These are phyloP conservation scores for Theonella swinhoei DNA, from an alignment of 37 sponge, comb jelly and placozoan species.

Conservation along the genomic window DNA sequence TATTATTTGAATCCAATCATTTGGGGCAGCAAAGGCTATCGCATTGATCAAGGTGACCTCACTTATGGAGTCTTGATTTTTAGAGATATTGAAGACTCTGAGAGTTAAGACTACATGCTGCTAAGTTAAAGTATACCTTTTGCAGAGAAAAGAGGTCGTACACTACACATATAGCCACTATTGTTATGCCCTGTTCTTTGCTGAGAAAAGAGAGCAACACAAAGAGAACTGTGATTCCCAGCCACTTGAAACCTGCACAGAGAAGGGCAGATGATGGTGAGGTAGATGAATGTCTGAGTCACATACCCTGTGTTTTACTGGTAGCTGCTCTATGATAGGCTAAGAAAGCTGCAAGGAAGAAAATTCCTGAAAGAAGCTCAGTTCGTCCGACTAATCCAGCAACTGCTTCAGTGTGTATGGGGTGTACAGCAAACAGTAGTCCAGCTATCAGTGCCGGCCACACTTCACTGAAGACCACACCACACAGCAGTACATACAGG, in stretches of 20 bases:
- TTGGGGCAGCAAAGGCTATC: too few species aligned
- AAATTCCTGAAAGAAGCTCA: slow-evolving; percentile 83
- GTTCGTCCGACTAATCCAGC: slow-evolving; percentile 95
- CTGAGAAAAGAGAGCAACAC: slow-evolving; percentile 68
- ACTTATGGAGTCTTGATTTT: neutral
- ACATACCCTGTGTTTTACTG: neutral
- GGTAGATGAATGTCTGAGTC: too few species aligned
- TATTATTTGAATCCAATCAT: too few species aligned
- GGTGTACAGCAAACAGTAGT: slow-evolving; percentile 56
- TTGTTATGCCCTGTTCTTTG: slow-evolving; percentile 91
- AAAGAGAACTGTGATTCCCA: slow-evolving; percentile 33
- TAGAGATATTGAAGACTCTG: too few species aligned
- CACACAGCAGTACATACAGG: slow-evolving; percentile 59
- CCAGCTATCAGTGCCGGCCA: slow-evolving; percentile 59
- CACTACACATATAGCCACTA: slow-evolving; percentile 68
- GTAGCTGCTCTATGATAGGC: slow-evolving; percentile 44
- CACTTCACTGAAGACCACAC: slow-evolving; percentile 19
- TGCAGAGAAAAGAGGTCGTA: slow-evolving; percentile 67
- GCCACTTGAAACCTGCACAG: slow-evolving; percentile 8
- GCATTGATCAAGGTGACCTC: too few species aligned
- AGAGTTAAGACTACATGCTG: too few species aligned
- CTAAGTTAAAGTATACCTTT: slow-evolving; percentile 16
- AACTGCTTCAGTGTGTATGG: slow-evolving; percentile 55
- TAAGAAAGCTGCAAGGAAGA: slow-evolving; percentile 68
- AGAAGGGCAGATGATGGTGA: too few species aligned